phyloP scores from a whole-genome alignment of 2,797 vertebrate species.

The Liparis tanakae region DNA sequence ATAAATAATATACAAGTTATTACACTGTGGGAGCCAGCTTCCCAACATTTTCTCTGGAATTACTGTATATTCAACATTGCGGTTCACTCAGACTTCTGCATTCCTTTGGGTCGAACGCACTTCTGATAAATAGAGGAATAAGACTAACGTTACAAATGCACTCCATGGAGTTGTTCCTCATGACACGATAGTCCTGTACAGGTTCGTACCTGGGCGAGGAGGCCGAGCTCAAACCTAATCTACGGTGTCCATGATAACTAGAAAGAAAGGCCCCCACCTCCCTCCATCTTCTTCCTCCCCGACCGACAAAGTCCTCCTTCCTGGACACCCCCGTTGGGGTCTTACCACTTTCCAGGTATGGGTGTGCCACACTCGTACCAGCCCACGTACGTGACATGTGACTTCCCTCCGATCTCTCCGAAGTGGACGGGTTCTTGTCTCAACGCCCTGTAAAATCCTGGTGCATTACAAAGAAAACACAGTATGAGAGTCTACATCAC shows the following conservation, averaged over 20 bases:
- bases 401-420: slow-evolving; percentile 93
- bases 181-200: slow-evolving; percentile 67
- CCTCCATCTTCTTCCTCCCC: slow-evolving; percentile 43
- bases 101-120: slow-evolving; percentile 67
- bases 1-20: slow-evolving; percentile 98
- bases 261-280: slow-evolving; percentile 51
- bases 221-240: slow-evolving; percentile 55
- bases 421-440: slow-evolving; percentile 96
- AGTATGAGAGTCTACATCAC: not conserved
- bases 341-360: slow-evolving; percentile 97
- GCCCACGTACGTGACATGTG: slow-evolving; percentile 91
- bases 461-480: slow-evolving; percentile 30
- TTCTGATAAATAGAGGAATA: slow-evolving; percentile 89
- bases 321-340: slow-evolving; percentile 16
- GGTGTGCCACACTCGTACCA: slow-evolving; percentile 98
- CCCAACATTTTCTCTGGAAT: slow-evolving; percentile 86
- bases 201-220: slow-evolving; percentile 69
- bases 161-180: slow-evolving; percentile 72
- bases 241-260: slow-evolving; percentile 66
- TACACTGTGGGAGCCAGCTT: slow-evolving; percentile 98
- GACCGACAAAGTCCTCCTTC: slow-evolving; percentile 35
- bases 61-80: slow-evolving; percentile 63
- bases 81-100: slow-evolving; percentile 49
- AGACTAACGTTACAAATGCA: slow-evolving; percentile 81
- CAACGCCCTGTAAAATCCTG: slow-evolving; percentile 93